Evolutionary conservation across 2,888 invertebrate species (phyloP).

Genomic region (Drosophila recens): DNA sequence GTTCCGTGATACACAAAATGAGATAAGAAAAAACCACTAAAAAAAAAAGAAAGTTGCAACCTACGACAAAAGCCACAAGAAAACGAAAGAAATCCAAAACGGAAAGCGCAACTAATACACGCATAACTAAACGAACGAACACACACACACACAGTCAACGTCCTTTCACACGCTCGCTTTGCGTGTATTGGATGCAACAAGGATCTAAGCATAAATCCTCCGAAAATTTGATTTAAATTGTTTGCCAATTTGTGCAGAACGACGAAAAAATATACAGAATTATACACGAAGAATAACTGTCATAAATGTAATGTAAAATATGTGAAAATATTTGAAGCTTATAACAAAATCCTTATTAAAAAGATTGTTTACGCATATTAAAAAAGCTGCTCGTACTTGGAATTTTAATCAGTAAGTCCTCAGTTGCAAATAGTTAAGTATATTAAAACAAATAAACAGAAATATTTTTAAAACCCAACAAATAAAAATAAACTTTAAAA

Average conservation of each 20-base stretch:
- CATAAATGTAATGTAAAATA: slow-evolving; percentile 8
- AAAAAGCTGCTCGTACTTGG: neutral
- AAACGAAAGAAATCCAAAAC: slow-evolving; percentile 14
- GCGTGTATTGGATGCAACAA: slow-evolving; percentile 14
- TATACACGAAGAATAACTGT: neutral
- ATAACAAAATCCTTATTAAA: neutral
- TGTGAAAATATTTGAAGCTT: slow-evolving; percentile 21
- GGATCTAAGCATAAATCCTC: slow-evolving; percentile 46
- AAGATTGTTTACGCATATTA: neutral
- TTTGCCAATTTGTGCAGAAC: slow-evolving; percentile 32
- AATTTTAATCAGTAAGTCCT: neutral
- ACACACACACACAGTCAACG: slow-evolving; percentile 1
- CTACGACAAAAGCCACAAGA: slow-evolving; percentile 33
- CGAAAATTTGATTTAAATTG: slow-evolving; percentile 51
- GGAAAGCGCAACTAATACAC: slow-evolving; percentile 15
- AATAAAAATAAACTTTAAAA: no score
- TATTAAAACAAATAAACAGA: neutral
- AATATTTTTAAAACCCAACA: no score
- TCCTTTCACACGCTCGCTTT: neutral
- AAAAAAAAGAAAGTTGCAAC: slow-evolving; percentile 30
- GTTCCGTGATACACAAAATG: slow-evolving; percentile 77
- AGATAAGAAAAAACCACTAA: slow-evolving; percentile 67
- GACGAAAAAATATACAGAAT: neutral
- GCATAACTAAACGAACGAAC: slow-evolving; percentile 7
- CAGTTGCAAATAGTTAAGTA: neutral